Base-by-base conservation (phyloP, 2,888 invertebrate species). In the Anthophora plumipes region DNA sequence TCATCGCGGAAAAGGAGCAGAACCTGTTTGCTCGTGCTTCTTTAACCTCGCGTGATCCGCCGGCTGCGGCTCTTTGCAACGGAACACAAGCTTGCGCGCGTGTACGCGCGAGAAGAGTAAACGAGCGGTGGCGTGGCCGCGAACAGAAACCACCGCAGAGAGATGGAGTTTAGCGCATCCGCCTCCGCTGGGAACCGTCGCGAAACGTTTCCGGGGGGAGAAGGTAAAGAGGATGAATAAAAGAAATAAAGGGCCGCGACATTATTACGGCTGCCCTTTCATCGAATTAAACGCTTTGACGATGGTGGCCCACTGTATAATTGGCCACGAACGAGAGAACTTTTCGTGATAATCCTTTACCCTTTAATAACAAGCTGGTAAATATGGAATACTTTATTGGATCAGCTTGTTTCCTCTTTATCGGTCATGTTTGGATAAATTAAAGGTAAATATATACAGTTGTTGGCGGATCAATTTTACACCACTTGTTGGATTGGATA, bases 1-100 rank as follows among this genome's bases (percentile, higher is more conserved):
- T 64, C 63, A 54, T 72, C 68, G 68, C 67, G 71, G 59, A 80
- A 72, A 69, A 71, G 68, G 68, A 72, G 80, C 59, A 76, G 72
- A 80, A 80, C 76, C 71, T 80, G 80, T 76, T 80, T 69, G 61
- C 77, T 20, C 50, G 31, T 50, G 68, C 69, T 80, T 64, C 80
- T 80, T 73, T 72, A 80, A 72, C 68, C 80, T 74, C 68, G 68
- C 57, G 57, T 46, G 57, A 68, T 57, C 68, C 57, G 43, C 57
- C 46, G n/a, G 43, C 55, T 31, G 54, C 12, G 48, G n/a, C 43
- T 43, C 43, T 14, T 48, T 37, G 25, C 46, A 46, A 22, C 31
- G 46, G 61, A 17, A 61, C 7, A 17, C 55, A 6, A 39, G 43
- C 20, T 57, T 12, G 31, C 57, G 31, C 43, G 66, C 52, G 67